Evolutionary conservation across 1,140 invertebrate genomes (phyloP).

Genomic region (Campodea augens): DNA sequence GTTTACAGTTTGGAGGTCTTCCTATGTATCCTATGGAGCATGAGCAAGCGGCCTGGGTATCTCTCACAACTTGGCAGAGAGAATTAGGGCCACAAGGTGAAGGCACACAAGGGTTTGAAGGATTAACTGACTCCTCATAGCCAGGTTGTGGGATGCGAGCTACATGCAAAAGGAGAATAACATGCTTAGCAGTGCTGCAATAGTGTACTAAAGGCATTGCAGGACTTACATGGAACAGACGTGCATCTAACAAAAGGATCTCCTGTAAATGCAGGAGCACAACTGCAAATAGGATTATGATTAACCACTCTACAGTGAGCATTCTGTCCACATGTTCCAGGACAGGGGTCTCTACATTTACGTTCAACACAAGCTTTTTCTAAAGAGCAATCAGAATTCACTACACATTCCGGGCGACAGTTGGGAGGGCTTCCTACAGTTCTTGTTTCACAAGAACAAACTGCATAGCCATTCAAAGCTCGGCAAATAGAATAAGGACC

Average conservation of each 20-base stretch:
- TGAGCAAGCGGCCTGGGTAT: conserved; percentile 13
- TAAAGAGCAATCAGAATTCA: conserved; percentile 40
- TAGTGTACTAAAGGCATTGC: conserved; percentile 24
- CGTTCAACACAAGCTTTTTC: conserved; percentile 40
- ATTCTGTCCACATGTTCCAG: conserved; percentile 45
- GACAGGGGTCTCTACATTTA: conserved; percentile 45
- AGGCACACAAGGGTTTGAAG: conserved; percentile 25
- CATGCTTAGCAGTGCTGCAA: conserved; percentile 27
- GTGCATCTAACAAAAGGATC: conserved; percentile 55
- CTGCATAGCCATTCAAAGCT: conserved; percentile 41
- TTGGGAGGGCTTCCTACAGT: conserved; percentile 43
- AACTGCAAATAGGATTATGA: conserved; percentile 47
- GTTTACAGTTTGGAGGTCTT: conserved; percentile 35
- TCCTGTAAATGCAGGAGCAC: conserved; percentile 45
- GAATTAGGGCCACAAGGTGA: conserved; percentile 33
- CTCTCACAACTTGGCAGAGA: conserved; percentile 26
- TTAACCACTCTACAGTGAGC: conserved; percentile 44
- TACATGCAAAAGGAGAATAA: conserved; percentile 18
- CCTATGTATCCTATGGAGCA: conserved; percentile 22
- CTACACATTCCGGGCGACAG: conserved; percentile 40
- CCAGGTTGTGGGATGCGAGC: not conserved
- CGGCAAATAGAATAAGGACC: conserved; percentile 60
- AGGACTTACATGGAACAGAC: conserved; percentile 32
- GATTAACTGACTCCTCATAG: conserved; percentile 6
- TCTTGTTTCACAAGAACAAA: conserved; percentile 48